Evolutionary conservation across 2,113 vertebrate genomes (phyloP), one percentile per base, ranked within the genome.

Genomic region (Cisticola juncidis): DNA sequence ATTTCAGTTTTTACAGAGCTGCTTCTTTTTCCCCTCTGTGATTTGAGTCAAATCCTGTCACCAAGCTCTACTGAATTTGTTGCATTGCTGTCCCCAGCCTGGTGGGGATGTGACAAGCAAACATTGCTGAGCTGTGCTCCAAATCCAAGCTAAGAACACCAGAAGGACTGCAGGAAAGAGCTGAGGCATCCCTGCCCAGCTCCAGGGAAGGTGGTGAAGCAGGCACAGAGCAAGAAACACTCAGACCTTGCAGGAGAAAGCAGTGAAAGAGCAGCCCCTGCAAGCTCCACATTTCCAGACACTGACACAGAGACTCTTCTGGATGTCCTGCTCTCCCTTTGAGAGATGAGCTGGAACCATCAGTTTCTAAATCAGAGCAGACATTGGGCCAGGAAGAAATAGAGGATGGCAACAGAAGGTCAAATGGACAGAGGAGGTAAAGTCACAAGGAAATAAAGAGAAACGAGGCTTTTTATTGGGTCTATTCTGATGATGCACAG

Each of bases 361-460:
- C 4, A 2, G 51, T 47, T 64, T 47, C 36, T 70, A 80, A 94
- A 88, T 86, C 68, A 62, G n/a, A 62, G 42, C 16, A 82, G 54
- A 80, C 20, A 10, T 4, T 45, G 25, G 17, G 19, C 31, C 28
- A 76, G 47, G 45, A 54, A 68, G 42, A 77, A 86, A 48, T 5
- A 76, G 45, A 57, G 53, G 61, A 51, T 25, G 69, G 45, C 73
- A 74, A 5, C 6, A 12, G 57, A 86, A 70, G 44, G 88, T 83
- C 64, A 94, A 42, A 48, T 29, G 23, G 61, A 68, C 23, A 76
- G 42, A 2, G 10, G 6, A 72, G 11, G 66, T 53, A 88, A 92
- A 90, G 66, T 80, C 85, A 71, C 35, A 66, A 54, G 21, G 73
- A 91, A 89, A 73, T 92, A 94, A 94, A 93, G 81, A 86, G 71